Conservation (phyloP, 2,888 invertebrate species). For the Tinea pellionella region DNA sequence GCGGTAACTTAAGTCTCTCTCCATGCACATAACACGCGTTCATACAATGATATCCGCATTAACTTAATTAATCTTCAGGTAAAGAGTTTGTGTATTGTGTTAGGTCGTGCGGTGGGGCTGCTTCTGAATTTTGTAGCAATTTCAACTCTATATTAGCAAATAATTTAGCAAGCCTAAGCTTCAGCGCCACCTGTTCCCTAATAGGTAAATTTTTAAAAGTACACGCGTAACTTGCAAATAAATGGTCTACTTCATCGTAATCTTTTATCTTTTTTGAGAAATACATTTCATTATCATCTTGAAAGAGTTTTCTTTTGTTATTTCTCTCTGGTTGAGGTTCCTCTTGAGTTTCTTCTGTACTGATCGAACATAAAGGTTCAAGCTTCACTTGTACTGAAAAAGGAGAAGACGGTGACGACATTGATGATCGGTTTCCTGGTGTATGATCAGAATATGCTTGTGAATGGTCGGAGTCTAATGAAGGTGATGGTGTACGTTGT, state of each 20-base stretch:
- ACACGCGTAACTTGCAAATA: slow-evolving; percentile 25
- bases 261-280: slow-evolving; percentile 14
- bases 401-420: slow-evolving; percentile 7
- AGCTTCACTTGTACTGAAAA: slow-evolving; percentile 16
- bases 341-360: slow-evolving; percentile 7
- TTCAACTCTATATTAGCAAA: slow-evolving; percentile 24
- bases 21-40: too few species aligned
- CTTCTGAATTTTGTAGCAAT: not conserved
- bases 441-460: not conserved
- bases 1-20: too few species aligned
- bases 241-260: slow-evolving; percentile 24
- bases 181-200: slow-evolving; percentile 22
- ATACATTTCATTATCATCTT: not conserved
- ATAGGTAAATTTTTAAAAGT: slow-evolving; percentile 24
- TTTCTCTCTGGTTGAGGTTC: slow-evolving; percentile 13
- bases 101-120: not conserved
- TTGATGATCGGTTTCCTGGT: not conserved
- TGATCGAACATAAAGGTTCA: slow-evolving; percentile 16
- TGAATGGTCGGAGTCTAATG: not conserved
- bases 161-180: slow-evolving; percentile 26
- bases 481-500: not conserved
- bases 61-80: not conserved
- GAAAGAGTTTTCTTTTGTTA: not conserved
- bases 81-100: not conserved
- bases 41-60: too few species aligned